These are phyloP conservation scores for Pangasianodon gigas DNA, from an alignment of 2,113 vertebrate species.

Conservation along the genomic window DNA sequence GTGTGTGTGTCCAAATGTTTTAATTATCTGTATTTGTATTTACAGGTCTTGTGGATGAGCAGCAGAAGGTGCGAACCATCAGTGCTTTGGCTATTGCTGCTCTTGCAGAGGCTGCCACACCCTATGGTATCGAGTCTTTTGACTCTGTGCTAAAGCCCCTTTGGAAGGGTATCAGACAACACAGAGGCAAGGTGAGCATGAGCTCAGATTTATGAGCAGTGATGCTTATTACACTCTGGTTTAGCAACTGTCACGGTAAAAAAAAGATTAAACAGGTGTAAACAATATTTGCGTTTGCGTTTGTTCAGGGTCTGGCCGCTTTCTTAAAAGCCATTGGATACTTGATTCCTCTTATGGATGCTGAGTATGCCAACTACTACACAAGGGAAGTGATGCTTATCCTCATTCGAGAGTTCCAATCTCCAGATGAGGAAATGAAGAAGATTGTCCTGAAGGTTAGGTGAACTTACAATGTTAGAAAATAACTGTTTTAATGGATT, in stretches of 20 bases:
- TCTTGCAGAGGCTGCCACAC: conserved; percentile 95
- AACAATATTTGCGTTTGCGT: background rate
- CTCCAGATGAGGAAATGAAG: conserved; percentile 99
- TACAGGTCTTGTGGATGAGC: conserved; percentile 95
- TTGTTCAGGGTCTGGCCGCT: conserved; percentile 89
- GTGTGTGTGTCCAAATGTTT: too few relatives aligned
- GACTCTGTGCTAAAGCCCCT: conserved; percentile 97
- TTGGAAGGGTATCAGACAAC: conserved; percentile 98
- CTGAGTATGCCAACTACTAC: conserved; percentile 98
- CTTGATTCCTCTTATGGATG: conserved; percentile 97
- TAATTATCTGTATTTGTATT: background rate
- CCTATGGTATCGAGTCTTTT: conserved; percentile 97
- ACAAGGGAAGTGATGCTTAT: conserved; percentile 99
- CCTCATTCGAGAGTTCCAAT: conserved; percentile 98
- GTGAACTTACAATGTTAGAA: background rate
- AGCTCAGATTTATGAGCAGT: background rate
- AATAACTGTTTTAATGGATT: background rate
- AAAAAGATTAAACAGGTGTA: background rate
- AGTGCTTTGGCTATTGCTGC: conserved; percentile 97
- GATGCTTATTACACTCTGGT: background rate
- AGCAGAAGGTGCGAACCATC: conserved; percentile 98
- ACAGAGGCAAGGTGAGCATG: conserved; percentile 91
- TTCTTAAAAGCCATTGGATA: conserved; percentile 99
- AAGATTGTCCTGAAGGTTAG: conserved; percentile 96
- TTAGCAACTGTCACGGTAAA: background rate